A percentile compares a stretch with the other conserved stretches of the same genome.
These are phyloP conservation scores for Microlaimidae sp. DNA, from an alignment of 2,888 invertebrate species.

Conservation along the genomic window DNA sequence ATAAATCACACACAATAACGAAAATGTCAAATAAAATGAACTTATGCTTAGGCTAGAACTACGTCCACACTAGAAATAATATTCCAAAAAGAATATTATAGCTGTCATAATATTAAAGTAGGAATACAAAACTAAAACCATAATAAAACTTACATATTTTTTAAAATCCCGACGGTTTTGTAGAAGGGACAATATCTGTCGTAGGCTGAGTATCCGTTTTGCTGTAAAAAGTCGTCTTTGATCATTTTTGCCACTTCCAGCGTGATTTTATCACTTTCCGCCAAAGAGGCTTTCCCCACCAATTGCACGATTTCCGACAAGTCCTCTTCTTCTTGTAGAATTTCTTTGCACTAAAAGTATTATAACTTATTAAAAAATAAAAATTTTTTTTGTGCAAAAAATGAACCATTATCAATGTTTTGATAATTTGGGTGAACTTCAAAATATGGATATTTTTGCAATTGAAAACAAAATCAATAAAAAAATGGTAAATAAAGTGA, in stretches of 20 bases:
- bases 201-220: slow-evolving; percentile 64
- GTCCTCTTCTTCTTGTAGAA: slow-evolving; percentile 95
- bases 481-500: too few relatives aligned
- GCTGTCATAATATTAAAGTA: too few relatives aligned
- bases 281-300: slow-evolving; percentile 75
- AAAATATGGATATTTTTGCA: too few relatives aligned
- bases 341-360: slow-evolving; percentile 56
- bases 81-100: too few relatives aligned
- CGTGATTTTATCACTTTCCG: slow-evolving; percentile 97
- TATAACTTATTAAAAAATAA: slow-evolving; percentile 18
- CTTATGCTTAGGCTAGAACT: neutral
- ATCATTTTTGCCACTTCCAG: slow-evolving; percentile 87
- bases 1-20: slow-evolving; percentile 1
- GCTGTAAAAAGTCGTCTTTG: slow-evolving; percentile 98
- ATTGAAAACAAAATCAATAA: too few relatives aligned
- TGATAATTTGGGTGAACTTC: neutral
- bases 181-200: slow-evolving; percentile 95
- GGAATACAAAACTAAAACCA: too few relatives aligned
- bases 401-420: neutral
- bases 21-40: neutral
- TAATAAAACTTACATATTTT: slow-evolving; percentile 65
- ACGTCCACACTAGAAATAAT: too few relatives aligned
- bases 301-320: slow-evolving; percentile 98
- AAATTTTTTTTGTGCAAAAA: neutral
- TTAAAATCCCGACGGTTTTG: slow-evolving; percentile 96